Base-by-base conservation (phyloP, 2,797 vertebrate species). In the Eulemur albifrons region DNA sequence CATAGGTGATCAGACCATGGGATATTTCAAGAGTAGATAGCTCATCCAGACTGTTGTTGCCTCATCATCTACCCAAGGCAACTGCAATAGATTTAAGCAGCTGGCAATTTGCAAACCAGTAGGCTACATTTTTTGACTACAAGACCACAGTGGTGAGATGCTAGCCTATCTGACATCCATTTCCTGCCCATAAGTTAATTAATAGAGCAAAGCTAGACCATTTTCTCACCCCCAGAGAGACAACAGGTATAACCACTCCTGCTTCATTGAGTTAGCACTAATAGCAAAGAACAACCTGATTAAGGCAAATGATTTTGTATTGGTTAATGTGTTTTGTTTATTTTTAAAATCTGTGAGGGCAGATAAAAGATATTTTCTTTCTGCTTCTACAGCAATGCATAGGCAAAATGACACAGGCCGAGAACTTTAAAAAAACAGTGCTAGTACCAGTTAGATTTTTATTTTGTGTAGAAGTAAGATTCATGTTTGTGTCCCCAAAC, bases 401-500 rank as follows among this genome's bases (percentile, higher is more conserved):
- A 80, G 27, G n/a, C 17, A 90, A 75, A 35, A 27, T 40, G 32
- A 88, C 61, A 90, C 17, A 84, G 80, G 30, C 20, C 11, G 40
- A 63, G 75, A 61, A 84, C n/a, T 81, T 14, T 2, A 18, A 54
- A 43, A 72, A 32, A 54, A 65, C 65, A 59, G 9, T 43, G 40
- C 25, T 82, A 27, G 35, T 73, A 38, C 21, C 38, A 73, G 35
- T 21, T 30, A 92, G 23, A 5, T 87, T 94, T 96, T 92, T 48
- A 92, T 87, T 69, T 88, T 92, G 50, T 76, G 54, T 86, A 81
- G 18, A 93, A 94, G 40, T 84, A 92, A 57, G 52, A 87, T 84
- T 96, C 32, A 45, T 80, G 18, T 79, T 90, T 73, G 7, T 27
- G 20, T 40, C 12, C n/a, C 40, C 38, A 85, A 96, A 75, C 15